Conservation (phyloP, 2,797 vertebrate genomes). For the Halcyon badia region DNA sequence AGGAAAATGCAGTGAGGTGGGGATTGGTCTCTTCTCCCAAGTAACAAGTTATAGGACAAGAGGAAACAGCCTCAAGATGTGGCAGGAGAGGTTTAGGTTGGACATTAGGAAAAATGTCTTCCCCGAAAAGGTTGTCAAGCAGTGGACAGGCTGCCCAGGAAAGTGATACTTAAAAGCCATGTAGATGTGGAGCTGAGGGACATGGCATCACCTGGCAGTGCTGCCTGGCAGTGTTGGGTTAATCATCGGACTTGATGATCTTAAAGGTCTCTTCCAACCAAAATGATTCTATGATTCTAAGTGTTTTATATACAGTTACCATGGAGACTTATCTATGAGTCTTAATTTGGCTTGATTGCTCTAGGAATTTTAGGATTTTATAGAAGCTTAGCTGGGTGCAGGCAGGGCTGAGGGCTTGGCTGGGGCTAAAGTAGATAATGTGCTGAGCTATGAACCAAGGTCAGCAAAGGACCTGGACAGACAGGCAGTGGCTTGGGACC, state of each 20-base stretch:
- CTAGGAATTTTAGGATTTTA: neutral
- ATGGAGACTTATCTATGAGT: neutral
- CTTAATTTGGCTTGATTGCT: neutral
- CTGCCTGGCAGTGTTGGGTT: neutral
- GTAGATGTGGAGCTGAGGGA: neutral
- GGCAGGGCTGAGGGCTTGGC: neutral
- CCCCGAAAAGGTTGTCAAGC: too few species aligned
- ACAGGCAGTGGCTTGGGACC: accelerated
- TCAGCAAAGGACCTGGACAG: neutral
- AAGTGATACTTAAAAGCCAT: neutral
- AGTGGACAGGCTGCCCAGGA: neutral
- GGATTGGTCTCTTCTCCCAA: neutral
- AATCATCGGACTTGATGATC: too few species aligned
- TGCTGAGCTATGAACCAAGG: accelerated
- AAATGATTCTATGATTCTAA: neutral
- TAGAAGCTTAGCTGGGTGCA: neutral
- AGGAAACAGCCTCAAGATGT: neutral
- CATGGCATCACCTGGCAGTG: neutral
- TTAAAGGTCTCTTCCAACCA: neutral
- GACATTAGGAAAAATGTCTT: neutral
- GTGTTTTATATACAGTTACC: conserved; percentile 1
- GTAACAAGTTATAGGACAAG: neutral
- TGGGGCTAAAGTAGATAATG: neutral
- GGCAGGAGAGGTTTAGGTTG: neutral
- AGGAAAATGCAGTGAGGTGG: neutral